Evolutionary conservation across 2,113 vertebrate genomes (phyloP), one percentile per base, ranked within the genome.

Genomic region (Tychaedon coryphoeus): DNA sequence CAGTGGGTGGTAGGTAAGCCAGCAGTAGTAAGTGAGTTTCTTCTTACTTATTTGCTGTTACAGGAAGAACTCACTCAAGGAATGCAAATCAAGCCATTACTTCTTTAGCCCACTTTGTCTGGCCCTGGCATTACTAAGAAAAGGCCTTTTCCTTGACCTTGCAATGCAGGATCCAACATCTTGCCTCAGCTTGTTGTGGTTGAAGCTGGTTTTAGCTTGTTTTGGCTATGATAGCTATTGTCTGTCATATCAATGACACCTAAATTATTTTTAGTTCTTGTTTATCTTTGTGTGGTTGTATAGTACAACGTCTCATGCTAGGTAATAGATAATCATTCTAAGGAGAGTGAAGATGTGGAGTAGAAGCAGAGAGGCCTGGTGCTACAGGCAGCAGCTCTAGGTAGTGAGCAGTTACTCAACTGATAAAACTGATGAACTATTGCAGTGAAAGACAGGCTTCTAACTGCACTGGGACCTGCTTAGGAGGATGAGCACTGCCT

Each of bases 241-340:
- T 47, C 43, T 47, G 42, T 58, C 14, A 36, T 14, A 15, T 48
- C 12, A 48, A 26, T 75, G 43, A 14, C n/a, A 60, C 26, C 26
- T 31, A 36, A 47, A 31, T 17, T 24, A 58, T 31, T 47, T 74
- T 74, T 75, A 31, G 11, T 36, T 75, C n/a, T 31, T 58, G 8
- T 23, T 31, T 47, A 75, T 36, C 20, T 81, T 78, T 36, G 13
- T 67, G 34, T 9, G 25, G 2, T 33, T 64, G 9, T 36, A 13
- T 13, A 12, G 5, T 12, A 9, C 24, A 88, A 28, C 0, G 2
- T 5, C 8, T 65, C 2, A 1, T 71, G 38, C 6, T 79, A n/a
- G 60, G 82, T 40, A 82, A 7, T 31, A 75, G 50, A 58, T 23
- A 57, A 6, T 25, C 8, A 38, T 72, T 75, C 33, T 42, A 31